A percentile compares a stretch with the other conserved stretches of the same genome.
phyloP scores from a whole-genome alignment of 2,113 vertebrate genomes.

The Myiagra hebetior region DNA sequence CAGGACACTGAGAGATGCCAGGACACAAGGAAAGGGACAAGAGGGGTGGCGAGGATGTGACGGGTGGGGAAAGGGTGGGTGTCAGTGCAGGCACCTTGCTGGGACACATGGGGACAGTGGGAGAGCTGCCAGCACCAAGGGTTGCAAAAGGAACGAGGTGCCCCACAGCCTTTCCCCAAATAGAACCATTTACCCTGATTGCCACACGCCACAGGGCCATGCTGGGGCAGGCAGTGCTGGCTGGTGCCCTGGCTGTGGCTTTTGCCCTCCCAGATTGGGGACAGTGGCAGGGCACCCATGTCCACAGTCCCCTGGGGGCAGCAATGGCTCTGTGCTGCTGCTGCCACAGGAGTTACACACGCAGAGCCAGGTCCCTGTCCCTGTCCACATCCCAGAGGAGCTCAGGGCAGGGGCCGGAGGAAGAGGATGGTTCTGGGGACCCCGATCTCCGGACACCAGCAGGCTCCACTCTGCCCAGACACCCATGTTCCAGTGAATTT shows the following conservation, averaged over 20 bases:
- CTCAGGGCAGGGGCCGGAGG: no score
- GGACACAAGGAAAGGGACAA: background rate
- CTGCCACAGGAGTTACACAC: no score
- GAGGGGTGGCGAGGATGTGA: background rate
- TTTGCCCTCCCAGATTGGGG: background rate
- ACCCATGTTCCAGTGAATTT: background rate
- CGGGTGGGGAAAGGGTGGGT: background rate
- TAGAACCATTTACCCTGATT: background rate
- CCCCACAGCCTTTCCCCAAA: background rate
- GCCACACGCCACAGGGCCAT: accelerated
- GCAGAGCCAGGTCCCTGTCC: accelerated
- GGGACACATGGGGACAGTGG: background rate
- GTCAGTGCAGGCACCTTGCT: accelerated
- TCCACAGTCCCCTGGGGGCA: accelerated
- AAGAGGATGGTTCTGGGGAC: no score
- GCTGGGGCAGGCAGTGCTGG: accelerated
- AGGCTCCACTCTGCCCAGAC: background rate
- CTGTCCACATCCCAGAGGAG: no score
- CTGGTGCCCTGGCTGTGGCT: background rate
- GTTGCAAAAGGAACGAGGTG: background rate
- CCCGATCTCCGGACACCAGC: no score
- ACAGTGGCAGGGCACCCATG: no score
- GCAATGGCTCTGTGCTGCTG: background rate
- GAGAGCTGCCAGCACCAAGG: background rate
- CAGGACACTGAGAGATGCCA: background rate